Conservation (phyloP, 2,888 invertebrate genomes). For the Cecidostiba fungosa region DNA sequence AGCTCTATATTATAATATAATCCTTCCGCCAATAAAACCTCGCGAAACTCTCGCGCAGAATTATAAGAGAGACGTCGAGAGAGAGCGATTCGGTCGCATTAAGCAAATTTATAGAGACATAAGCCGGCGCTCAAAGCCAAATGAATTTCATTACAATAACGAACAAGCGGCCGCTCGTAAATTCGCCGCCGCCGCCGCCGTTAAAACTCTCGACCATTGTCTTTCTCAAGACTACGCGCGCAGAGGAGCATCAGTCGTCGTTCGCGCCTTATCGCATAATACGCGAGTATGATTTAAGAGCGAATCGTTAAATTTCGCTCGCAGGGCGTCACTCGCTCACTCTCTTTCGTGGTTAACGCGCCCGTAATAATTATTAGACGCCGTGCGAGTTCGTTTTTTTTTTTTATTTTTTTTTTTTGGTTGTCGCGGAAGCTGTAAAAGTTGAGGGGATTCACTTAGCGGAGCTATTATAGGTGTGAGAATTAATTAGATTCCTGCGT, state of each 20-base stretch:
- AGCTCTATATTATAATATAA: not conserved
- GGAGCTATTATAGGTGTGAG: not conserved
- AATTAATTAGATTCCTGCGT: not conserved
- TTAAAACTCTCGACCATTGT: conserved; percentile 33
- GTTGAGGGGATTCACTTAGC: not conserved
- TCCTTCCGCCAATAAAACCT: not conserved
- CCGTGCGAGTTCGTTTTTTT: not conserved
- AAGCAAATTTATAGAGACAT: conserved; percentile 57
- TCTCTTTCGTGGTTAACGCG: not conserved
- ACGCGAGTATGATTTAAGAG: conserved; percentile 31
- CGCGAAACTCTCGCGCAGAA: conserved; percentile 5
- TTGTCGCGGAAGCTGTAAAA: not conserved
- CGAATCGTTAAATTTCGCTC: conserved; percentile 48
- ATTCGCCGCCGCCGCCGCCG: conserved; percentile 13
- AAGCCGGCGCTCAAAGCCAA: conserved; percentile 45
- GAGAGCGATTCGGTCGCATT: conserved; percentile 39
- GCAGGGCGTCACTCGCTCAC: not conserved
- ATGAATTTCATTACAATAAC: conserved; percentile 59
- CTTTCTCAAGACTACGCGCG: conserved; percentile 3
- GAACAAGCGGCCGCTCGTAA: conserved; percentile 42
- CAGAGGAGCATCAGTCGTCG: not conserved
- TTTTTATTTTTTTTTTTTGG: not conserved
- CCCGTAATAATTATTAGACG: not conserved
- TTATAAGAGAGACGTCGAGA: not conserved
- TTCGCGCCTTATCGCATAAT: conserved; percentile 18